phyloP scores from a whole-genome alignment of 2,888 invertebrate species.

The Hipparchia sbordonii region DNA sequence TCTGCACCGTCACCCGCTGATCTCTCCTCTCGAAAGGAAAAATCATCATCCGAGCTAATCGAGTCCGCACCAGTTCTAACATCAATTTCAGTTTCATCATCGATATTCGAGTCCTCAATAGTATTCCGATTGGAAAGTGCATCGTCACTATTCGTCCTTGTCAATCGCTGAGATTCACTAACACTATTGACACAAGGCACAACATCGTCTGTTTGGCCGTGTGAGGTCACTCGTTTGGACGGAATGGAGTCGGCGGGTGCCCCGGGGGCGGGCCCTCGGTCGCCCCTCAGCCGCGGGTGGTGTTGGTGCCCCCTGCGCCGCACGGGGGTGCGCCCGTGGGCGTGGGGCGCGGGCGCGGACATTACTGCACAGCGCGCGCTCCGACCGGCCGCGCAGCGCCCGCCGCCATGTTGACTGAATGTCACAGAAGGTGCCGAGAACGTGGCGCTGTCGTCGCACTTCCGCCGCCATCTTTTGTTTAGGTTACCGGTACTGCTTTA shows the following conservation, averaged over 20 bases:
- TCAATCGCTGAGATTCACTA: conserved; percentile 81
- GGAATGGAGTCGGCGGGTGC: conserved; percentile 59
- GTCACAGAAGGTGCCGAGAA: conserved; percentile 53
- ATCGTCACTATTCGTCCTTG: conserved; percentile 82
- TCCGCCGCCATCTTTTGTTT: conserved; percentile 68
- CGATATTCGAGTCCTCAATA: conserved; percentile 68
- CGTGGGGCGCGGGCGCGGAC: conserved; percentile 83
- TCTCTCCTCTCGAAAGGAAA: conserved; percentile 71
- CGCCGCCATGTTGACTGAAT: conserved; percentile 84
- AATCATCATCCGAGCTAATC: conserved; percentile 73
- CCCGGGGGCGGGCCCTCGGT: conserved; percentile 80
- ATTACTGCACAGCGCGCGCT: conserved; percentile 76
- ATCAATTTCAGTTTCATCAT: conserved; percentile 70
- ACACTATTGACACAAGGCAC: conserved; percentile 82
- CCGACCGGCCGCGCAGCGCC: conserved; percentile 75
- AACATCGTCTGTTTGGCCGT: conserved; percentile 73
- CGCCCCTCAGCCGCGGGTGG: conserved; percentile 87
- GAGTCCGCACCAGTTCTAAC: conserved; percentile 62
- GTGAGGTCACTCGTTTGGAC: conserved; percentile 78
- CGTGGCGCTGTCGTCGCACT: conserved; percentile 70
- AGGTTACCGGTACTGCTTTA: conserved; percentile 62
- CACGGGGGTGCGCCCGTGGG: conserved; percentile 83
- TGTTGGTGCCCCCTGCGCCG: conserved; percentile 89
- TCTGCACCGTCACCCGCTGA: conserved; percentile 77
- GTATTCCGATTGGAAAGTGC: conserved; percentile 79